These are phyloP conservation scores for Falco peregrinus DNA, from an alignment of 2,797 vertebrate species.

Conservation along the genomic window DNA sequence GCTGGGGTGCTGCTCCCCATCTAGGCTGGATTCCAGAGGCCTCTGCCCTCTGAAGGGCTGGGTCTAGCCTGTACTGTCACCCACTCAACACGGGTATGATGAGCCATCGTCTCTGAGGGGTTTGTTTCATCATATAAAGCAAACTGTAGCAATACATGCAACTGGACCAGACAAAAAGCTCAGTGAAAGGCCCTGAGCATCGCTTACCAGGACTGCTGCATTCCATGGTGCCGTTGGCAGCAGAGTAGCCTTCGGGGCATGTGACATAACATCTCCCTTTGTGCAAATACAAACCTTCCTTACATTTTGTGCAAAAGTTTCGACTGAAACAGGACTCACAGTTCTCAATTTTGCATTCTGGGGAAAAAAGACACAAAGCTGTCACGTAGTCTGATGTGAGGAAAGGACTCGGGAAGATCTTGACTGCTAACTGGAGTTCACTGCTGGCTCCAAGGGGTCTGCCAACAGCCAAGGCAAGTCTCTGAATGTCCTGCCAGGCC, in stretches of 20 bases:
- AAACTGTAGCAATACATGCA: background rate
- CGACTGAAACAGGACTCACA: conserved; percentile 98
- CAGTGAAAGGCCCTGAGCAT: background rate
- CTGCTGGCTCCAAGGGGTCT: background rate
- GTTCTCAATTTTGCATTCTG: conserved; percentile 99
- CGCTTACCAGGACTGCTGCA: conserved; percentile 89
- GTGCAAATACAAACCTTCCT: conserved; percentile 94
- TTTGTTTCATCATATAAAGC: background rate
- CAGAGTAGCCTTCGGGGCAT: conserved; percentile 88
- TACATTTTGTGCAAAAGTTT: conserved; percentile 99
- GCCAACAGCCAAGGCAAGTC: background rate
- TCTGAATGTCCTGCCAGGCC: background rate
- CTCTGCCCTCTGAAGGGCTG: background rate
- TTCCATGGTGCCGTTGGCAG: conserved; percentile 91
- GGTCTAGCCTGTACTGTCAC: background rate
- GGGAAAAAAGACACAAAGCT: background rate
- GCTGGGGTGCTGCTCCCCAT: background rate
- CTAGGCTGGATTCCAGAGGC: background rate
- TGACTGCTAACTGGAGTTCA: background rate
- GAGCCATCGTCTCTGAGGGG: background rate
- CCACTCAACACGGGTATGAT: accelerated
- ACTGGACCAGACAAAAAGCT: accelerated
- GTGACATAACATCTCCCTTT: conserved; percentile 91
- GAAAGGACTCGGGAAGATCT: background rate
- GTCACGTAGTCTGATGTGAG: background rate